Conservation (phyloP, 2,888 invertebrate genomes). For the Rotaria socialis region DNA sequence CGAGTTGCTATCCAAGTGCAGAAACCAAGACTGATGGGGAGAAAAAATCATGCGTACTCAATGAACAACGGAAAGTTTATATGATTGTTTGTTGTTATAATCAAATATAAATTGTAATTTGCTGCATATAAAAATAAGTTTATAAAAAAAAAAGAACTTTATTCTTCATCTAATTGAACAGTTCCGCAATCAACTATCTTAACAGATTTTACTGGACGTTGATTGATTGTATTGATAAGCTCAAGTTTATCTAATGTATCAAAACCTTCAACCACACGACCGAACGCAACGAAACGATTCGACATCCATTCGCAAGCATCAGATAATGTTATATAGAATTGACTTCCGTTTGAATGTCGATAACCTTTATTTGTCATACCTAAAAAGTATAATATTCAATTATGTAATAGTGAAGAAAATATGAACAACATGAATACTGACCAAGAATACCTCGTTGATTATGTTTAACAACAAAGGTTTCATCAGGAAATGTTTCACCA, state of each 20-base stretch:
- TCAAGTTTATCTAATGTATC: conserved; percentile 66
- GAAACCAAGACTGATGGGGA: neutral
- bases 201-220: conserved; percentile 63
- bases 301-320: conserved; percentile 65
- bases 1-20: neutral
- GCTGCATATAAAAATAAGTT: neutral
- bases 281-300: conserved; percentile 69
- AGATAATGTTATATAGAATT: conserved; percentile 69
- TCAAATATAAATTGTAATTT: neutral
- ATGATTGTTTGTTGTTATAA: neutral
- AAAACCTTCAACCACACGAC: conserved; percentile 69
- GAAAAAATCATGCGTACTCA: neutral
- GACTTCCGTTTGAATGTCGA: conserved; percentile 69
- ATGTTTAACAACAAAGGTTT: conserved; percentile 68
- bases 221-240: conserved; percentile 66
- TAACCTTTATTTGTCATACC: conserved; percentile 70
- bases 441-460: conserved; percentile 61
- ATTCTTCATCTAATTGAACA: conserved; percentile 45
- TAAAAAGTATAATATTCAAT: neutral
- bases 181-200: conserved; percentile 54
- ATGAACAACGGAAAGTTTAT: neutral
- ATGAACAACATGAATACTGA: neutral
- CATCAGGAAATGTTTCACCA: conserved; percentile 63
- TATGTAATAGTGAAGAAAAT: no score
- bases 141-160: neutral